phyloP scores from a whole-genome alignment of 2,888 invertebrate species.

The Galeopsomyia nigrocyanea region DNA sequence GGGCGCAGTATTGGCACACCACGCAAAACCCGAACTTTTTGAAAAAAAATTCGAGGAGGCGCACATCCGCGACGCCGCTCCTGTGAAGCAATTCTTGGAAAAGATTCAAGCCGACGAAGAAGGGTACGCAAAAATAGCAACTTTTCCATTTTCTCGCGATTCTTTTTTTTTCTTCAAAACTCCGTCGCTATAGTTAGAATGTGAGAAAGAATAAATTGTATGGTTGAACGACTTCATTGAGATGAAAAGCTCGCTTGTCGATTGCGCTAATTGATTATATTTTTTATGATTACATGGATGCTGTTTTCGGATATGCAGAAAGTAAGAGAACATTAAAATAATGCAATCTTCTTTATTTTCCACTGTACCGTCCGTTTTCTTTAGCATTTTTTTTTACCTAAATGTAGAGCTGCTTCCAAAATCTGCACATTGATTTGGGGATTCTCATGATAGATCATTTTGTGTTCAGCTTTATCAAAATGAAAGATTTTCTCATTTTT shows the following conservation, averaged over 20 bases:
- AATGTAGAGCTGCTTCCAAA: conserved; percentile 20
- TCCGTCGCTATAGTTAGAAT: too few species aligned
- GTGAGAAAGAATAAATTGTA: not conserved
- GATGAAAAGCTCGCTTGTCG: not conserved
- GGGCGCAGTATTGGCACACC: conserved; percentile 89
- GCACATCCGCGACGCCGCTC: conserved; percentile 81
- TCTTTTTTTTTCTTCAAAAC: conserved; percentile 2
- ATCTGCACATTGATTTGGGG: not conserved
- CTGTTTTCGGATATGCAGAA: conserved; percentile 59
- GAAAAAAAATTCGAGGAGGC: conserved; percentile 84
- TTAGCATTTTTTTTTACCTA: conserved; percentile 29
- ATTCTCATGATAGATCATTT: conserved; percentile 10
- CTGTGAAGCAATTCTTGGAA: conserved; percentile 90
- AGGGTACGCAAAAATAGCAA: conserved; percentile 75
- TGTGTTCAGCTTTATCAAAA: not conserved
- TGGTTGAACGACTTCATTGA: not conserved
- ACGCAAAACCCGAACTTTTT: conserved; percentile 88
- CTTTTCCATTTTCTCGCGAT: not conserved
- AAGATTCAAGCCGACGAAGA: conserved; percentile 93
- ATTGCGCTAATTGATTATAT: conserved; percentile 37
- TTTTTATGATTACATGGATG: conserved; percentile 50
- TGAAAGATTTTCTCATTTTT: conserved; percentile 17
- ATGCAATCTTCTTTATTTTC: conserved; percentile 32
- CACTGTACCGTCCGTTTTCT: conserved; percentile 23
- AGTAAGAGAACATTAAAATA: conserved; percentile 56